A percentile compares a stretch with the other conserved stretches of the same genome.
phyloP scores from a whole-genome alignment of 1,140 invertebrate species.

The Andricus grossulariae region DNA sequence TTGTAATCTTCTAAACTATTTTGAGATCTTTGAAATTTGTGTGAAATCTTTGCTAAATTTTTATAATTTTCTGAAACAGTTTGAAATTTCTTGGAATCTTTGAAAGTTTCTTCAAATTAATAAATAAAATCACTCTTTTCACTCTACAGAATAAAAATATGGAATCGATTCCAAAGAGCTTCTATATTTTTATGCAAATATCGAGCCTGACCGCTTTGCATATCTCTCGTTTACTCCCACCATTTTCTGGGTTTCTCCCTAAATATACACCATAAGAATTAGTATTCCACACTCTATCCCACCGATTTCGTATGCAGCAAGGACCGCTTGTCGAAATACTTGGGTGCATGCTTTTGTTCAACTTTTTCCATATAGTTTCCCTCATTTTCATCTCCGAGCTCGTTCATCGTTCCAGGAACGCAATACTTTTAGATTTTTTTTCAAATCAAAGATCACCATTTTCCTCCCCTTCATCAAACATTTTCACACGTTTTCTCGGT shows the following conservation, averaged over 20 bases:
- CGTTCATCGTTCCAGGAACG: not conserved
- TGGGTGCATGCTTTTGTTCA: conserved; percentile 31
- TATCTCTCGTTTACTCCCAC: not conserved
- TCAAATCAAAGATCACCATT: too few relatives aligned
- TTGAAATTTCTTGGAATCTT: too few relatives aligned
- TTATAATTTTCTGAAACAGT: too few relatives aligned
- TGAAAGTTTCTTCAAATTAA: too few relatives aligned
- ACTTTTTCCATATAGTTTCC: conserved; percentile 27
- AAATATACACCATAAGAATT: conserved; percentile 22
- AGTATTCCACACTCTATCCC: conserved; percentile 20
- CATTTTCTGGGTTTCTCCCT: not conserved
- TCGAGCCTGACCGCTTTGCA: not conserved
- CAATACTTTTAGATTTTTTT: not conserved
- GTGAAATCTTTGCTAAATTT: too few relatives aligned
- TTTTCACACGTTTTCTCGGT: too few relatives aligned
- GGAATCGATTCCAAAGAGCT: conserved; percentile 10
- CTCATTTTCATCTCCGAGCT: conserved; percentile 12
- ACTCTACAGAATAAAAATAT: conserved; percentile 18
- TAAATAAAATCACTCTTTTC: not conserved
- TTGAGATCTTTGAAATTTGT: too few relatives aligned
- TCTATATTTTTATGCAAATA: conserved; percentile 27
- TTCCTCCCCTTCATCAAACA: too few relatives aligned
- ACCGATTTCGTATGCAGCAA: conserved; percentile 20
- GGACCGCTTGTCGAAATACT: conserved; percentile 23
- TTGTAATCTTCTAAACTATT: too few relatives aligned